Evolutionary conservation across 2,113 vertebrate species (phyloP).

Genomic region (Hylia prasina): DNA sequence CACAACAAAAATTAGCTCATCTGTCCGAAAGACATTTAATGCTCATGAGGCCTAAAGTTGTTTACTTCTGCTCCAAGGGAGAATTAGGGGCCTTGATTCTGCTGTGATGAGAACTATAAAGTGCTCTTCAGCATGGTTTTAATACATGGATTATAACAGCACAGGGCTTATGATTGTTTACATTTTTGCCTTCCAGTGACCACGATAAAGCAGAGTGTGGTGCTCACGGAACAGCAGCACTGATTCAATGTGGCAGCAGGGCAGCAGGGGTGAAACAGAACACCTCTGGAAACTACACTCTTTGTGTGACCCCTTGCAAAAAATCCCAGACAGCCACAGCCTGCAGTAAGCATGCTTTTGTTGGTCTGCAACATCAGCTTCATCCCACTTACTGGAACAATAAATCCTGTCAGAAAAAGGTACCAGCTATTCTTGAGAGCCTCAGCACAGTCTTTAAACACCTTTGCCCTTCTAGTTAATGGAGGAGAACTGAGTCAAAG

Average conservation of each 20-base stretch:
- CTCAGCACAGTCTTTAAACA: background rate
- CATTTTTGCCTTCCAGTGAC: conserved; percentile 12
- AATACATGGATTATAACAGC: background rate
- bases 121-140: conserved; percentile 10
- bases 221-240: background rate
- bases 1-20: conserved; percentile 38
- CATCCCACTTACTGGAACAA: background rate
- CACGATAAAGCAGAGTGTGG: background rate
- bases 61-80: conserved; percentile 37
- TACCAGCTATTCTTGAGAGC: background rate
- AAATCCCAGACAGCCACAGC: background rate
- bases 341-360: background rate
- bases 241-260: conserved; percentile 22
- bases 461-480: background rate
- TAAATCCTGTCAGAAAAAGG: background rate
- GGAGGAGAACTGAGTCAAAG: background rate
- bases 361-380: background rate
- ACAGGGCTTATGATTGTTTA: background rate
- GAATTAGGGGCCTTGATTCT: conserved; percentile 1
- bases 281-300: background rate
- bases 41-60: conserved; percentile 6
- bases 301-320: background rate
- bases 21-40: conserved; percentile 29
- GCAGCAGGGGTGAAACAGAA: conserved; percentile 7
- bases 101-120: background rate